Evolutionary conservation across 2,113 vertebrate genomes (phyloP).

Genomic region (human): GRCh38 chr4:84277501-84278000

Average conservation of each 20-base stretch:
- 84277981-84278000: neutral
- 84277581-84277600: too few species aligned
- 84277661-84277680: neutral
- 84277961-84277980: neutral
- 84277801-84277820: neutral
- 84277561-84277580: too few species aligned
- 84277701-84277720: neutral
- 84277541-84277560: too few species aligned
- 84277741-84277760: neutral
- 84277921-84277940: neutral
- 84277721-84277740: neutral
- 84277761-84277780: neutral
- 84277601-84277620: too few species aligned
- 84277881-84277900: neutral
- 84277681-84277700: neutral
- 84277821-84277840: slow-evolving; percentile 16
- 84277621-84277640: too few species aligned
- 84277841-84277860: neutral
- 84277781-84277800: neutral
- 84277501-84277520: too few species aligned
- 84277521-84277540: too few species aligned
- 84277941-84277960: neutral
- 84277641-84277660: neutral
- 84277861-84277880: neutral
- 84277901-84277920: neutral